Conservation (phyloP, 2,888 invertebrate genomes). For the Caenorhabditis wallacei region DNA sequence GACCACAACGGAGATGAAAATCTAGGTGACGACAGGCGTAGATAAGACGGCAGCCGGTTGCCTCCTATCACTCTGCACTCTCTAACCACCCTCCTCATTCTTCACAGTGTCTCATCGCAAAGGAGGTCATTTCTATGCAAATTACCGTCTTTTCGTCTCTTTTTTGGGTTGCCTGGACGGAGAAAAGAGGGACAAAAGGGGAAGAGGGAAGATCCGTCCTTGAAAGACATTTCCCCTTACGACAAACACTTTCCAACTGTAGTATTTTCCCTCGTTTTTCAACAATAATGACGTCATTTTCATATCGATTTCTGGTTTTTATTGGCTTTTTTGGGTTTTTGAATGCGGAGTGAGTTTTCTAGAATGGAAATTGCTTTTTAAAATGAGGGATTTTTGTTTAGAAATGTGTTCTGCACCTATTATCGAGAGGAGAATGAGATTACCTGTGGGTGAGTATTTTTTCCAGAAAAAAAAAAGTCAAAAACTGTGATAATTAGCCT, state of each 20-base stretch:
- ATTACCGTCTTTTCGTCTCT: slow-evolving; percentile 9
- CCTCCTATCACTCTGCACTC: slow-evolving; percentile 3
- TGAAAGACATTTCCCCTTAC: neutral
- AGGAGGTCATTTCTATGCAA: slow-evolving; percentile 48
- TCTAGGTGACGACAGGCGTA: neutral
- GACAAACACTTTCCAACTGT: slow-evolving; percentile 1
- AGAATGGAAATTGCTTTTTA: neutral
- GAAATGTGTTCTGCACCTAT: slow-evolving; percentile 82
- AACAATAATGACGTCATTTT: slow-evolving; percentile 19
- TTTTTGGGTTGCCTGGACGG: slow-evolving; percentile 13
- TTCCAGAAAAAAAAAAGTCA: slow-evolving; percentile 1
- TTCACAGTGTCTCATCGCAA: slow-evolving; percentile 6
- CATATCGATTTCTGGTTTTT: slow-evolving; percentile 25
- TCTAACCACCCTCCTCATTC: neutral
- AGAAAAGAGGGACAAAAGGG: slow-evolving; percentile 5
- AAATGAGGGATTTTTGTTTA: slow-evolving; percentile 33
- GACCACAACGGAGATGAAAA: slow-evolving; percentile 72
- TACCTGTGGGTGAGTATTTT: slow-evolving; percentile 80
- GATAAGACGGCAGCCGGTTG: slow-evolving; percentile 4
- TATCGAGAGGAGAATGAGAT: slow-evolving; percentile 82
- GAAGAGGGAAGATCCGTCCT: neutral
- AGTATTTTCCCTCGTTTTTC: neutral
- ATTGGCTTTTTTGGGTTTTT: neutral
- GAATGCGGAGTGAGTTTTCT: slow-evolving; percentile 39
- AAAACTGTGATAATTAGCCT: too few relatives aligned